Evolutionary conservation across 2,113 vertebrate species (phyloP).

Genomic region (Antigone vipio): DNA sequence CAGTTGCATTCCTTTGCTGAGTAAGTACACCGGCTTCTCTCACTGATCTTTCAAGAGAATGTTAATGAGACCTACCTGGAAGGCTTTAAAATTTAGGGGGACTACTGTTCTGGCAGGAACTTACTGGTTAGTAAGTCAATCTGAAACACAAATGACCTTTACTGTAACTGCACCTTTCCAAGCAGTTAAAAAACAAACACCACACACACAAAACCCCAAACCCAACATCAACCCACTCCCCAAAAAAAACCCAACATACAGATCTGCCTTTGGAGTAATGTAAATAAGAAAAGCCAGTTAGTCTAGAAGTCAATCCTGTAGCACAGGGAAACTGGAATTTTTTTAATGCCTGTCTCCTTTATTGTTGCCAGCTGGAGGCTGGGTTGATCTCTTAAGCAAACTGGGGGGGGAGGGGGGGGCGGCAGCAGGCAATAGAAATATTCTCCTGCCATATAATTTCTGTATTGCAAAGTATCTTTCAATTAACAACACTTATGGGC

Average conservation of each 20-base stretch:
- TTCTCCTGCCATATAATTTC: background rate
- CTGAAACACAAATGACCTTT: background rate
- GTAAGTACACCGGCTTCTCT: background rate
- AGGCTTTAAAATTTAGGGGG: background rate
- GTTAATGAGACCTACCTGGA: background rate
- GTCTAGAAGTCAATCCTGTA: background rate
- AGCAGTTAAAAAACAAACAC: background rate
- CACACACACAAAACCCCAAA: background rate
- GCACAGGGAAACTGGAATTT: constrained; percentile 10
- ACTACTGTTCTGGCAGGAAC: background rate
- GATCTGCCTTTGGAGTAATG: background rate
- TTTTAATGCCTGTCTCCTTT: background rate
- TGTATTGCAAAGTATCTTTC: background rate
- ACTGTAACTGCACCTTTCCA: background rate
- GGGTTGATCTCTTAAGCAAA: constrained; percentile 4
- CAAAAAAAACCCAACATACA: background rate
- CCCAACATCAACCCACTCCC: background rate
- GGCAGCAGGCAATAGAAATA: background rate
- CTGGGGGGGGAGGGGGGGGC: too few species aligned
- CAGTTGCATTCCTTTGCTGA: background rate
- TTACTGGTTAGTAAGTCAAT: background rate
- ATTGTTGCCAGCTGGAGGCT: background rate
- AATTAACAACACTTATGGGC: background rate
- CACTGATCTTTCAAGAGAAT: background rate
- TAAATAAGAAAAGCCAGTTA: constrained; percentile 32